Evolutionary conservation across 2,888 invertebrate genomes (phyloP).

Genomic region (Pemphredon lugubris): DNA sequence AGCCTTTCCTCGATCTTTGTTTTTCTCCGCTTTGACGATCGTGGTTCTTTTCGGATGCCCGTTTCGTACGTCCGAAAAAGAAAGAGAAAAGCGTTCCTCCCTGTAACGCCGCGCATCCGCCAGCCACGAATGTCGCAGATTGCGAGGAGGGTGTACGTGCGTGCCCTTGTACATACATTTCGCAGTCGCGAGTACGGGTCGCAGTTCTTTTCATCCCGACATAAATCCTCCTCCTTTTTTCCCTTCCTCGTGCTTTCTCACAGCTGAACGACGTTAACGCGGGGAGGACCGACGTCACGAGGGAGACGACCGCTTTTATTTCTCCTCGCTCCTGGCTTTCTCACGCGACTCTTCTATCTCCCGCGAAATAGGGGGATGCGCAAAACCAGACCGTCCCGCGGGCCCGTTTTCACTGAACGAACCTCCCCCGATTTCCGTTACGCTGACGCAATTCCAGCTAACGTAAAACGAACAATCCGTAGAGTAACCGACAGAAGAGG

Average conservation of each 20-base stretch:
- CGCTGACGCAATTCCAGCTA: slow-evolving; percentile 49
- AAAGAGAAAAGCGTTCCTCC: slow-evolving; percentile 6
- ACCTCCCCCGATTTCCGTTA: slow-evolving; percentile 54
- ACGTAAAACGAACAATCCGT: neutral
- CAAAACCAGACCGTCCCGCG: slow-evolving; percentile 45
- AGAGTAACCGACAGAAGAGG: neutral
- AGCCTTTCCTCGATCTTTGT: no score
- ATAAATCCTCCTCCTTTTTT: slow-evolving; percentile 59
- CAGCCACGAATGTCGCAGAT: slow-evolving; percentile 52
- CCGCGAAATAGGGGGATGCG: slow-evolving; percentile 22
- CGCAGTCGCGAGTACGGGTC: slow-evolving; percentile 39
- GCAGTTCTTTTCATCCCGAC: slow-evolving; percentile 55
- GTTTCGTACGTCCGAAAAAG: slow-evolving; percentile 7
- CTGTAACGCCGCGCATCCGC: slow-evolving; percentile 34
- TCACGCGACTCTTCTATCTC: slow-evolving; percentile 59
- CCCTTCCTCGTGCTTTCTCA: slow-evolving; percentile 47
- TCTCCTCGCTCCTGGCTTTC: slow-evolving; percentile 51
- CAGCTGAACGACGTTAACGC: slow-evolving; percentile 58
- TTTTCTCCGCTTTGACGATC: slow-evolving; percentile 10
- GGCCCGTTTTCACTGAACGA: slow-evolving; percentile 49
- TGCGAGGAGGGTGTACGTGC: slow-evolving; percentile 42
- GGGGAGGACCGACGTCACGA: slow-evolving; percentile 57
- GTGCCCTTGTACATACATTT: slow-evolving; percentile 55
- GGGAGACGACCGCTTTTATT: slow-evolving; percentile 57
- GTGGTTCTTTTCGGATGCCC: slow-evolving; percentile 3